These are phyloP conservation scores for Carassius gibelio DNA, from an alignment of 2,113 vertebrate genomes.

Conservation along the genomic window DNA sequence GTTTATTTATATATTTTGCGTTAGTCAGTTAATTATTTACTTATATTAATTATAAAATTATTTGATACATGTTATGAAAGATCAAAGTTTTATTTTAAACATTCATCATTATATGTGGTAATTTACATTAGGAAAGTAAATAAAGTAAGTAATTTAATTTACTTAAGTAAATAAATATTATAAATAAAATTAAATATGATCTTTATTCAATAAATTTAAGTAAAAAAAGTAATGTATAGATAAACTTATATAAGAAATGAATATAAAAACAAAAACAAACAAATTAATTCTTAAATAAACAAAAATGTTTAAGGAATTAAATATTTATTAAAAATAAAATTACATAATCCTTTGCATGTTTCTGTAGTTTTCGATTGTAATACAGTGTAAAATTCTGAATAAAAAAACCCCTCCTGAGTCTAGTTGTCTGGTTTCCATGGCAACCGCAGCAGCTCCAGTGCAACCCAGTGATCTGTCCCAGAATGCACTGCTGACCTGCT, in stretches of 20 bases:
- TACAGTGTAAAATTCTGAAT: neutral
- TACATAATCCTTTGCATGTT: neutral
- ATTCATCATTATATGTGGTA: neutral
- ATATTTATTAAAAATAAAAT: neutral
- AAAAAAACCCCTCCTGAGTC: neutral
- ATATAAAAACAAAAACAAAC: neutral
- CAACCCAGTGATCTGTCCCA: conserved; percentile 49
- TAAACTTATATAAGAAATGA: neutral
- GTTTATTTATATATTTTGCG: neutral
- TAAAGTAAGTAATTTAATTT: no score
- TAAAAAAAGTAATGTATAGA: neutral
- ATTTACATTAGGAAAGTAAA: neutral
- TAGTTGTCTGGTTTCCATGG: conserved; percentile 32
- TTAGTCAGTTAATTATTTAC: neutral
- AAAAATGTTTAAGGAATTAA: neutral
- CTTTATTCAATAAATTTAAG: neutral
- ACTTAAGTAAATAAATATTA: no score
- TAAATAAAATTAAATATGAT: neutral
- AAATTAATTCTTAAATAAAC: neutral
- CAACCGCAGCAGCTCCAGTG: conserved; percentile 31
- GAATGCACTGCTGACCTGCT: conserved; percentile 40
- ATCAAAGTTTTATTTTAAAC: neutral
- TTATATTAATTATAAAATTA: neutral
- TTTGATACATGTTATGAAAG: neutral
- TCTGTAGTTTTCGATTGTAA: neutral